Conservation (phyloP, 2,797 vertebrate genomes). For the Australoheros facetus region DNA sequence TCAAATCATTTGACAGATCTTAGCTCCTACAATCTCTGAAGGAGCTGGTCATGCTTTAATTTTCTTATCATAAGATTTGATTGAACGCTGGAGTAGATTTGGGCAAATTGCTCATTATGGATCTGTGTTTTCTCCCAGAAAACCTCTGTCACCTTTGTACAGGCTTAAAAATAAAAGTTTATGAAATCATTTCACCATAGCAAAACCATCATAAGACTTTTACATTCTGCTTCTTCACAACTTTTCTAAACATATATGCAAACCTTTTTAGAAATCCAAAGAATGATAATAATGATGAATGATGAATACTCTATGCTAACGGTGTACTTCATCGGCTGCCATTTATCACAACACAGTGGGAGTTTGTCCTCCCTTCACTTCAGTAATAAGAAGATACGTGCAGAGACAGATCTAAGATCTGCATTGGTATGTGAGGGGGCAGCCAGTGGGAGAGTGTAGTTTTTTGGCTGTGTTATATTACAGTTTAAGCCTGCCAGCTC, state of each 20-base stretch:
- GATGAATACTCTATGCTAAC: constrained; percentile 3
- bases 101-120: not conserved
- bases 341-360: constrained; percentile 43
- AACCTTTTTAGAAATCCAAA: constrained; percentile 2
- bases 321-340: constrained; percentile 21
- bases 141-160: not conserved
- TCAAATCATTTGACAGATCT: not conserved
- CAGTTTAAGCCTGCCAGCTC: constrained; percentile 56
- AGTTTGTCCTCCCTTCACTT: constrained; percentile 33
- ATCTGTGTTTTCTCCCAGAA: not conserved
- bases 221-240: not conserved
- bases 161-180: constrained; percentile 5
- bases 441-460: constrained; percentile 17
- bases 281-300: not conserved
- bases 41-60: not conserved
- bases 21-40: not conserved
- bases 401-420: constrained; percentile 75
- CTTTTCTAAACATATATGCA: not conserved
- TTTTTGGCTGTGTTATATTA: constrained; percentile 48
- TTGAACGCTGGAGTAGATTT: not conserved
- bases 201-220: not conserved
- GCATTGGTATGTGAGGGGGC: constrained; percentile 72
- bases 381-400: constrained; percentile 61
- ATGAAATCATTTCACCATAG: not conserved
- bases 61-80: not conserved